These are phyloP conservation scores for Dromiciops gliroides DNA, from an alignment of 2,113 vertebrate species.

Conservation along the genomic window DNA sequence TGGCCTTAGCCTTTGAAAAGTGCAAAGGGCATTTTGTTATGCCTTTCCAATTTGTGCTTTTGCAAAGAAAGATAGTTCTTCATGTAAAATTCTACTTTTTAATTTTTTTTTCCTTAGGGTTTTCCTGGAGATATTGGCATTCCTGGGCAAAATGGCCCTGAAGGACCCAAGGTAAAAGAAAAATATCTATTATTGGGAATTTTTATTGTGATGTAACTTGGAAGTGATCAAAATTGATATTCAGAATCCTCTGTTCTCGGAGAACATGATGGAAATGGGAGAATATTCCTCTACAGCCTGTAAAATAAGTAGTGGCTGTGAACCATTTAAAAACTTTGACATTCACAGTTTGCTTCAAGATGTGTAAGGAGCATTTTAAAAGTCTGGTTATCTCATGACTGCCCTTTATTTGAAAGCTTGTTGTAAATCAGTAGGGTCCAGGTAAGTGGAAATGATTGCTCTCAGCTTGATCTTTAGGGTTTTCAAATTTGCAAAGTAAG, in stretches of 20 bases:
- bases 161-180: conserved; percentile 92
- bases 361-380: background rate
- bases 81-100: conserved; percentile 46
- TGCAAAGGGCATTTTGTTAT: conserved; percentile 7
- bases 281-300: background rate
- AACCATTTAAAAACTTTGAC: background rate
- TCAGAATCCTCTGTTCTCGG: conserved; percentile 2
- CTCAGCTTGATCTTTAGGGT: background rate
- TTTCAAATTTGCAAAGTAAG: conserved; percentile 18
- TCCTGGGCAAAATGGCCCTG: conserved; percentile 95
- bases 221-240: background rate
- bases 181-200: conserved; percentile 25
- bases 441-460: conserved; percentile 45
- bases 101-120: conserved; percentile 85
- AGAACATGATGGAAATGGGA: conserved; percentile 12
- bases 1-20: background rate
- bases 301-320: background rate
- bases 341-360: conserved; percentile 9
- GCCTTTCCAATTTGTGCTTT: conserved; percentile 32
- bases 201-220: background rate
- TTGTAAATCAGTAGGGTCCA: background rate
- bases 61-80: background rate
- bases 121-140: conserved; percentile 98
- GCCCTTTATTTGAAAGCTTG: background rate
- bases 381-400: background rate